Percentiles rank a stretch among this genome's conserved stretches.
Conservation (phyloP, 35 echinoderm and acorn worm species). For the Anneissia japonica region DNA sequence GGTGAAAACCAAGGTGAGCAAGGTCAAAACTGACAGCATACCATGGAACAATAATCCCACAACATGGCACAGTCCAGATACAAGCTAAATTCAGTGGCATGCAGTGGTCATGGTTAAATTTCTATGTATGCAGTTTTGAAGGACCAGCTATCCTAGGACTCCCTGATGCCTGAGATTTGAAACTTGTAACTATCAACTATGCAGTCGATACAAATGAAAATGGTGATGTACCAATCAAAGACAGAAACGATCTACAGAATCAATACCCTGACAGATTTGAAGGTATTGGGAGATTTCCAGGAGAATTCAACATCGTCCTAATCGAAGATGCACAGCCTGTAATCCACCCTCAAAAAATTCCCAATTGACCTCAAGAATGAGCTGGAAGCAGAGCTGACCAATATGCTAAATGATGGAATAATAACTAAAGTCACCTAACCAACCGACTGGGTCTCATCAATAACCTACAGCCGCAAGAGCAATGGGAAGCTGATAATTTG, state of each 20-base stretch:
- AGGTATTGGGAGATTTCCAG: not conserved
- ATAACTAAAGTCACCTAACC: constrained; percentile 37
- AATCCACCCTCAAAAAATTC: not conserved
- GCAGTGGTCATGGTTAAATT: not conserved
- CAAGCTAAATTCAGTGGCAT: not conserved
- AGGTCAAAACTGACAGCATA: not conserved
- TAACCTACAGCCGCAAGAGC: constrained; percentile 6
- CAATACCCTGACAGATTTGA: not conserved
- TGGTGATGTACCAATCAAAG: not conserved
- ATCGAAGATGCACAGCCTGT: not conserved
- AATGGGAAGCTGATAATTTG: constrained; percentile 56
- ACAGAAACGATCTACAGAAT: not conserved
- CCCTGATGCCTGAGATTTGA: constrained; percentile 2
- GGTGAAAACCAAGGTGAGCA: not conserved
- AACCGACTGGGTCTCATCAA: constrained; percentile 63
- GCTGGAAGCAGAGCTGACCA: not conserved
- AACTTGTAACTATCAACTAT: constrained; percentile 25
- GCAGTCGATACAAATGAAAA: not conserved
- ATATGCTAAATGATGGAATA: not conserved
- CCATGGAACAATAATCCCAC: not conserved
- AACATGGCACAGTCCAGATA: constrained; percentile 6
- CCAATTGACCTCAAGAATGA: not conserved
- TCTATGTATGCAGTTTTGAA: constrained; percentile 26
- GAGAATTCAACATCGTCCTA: not conserved
- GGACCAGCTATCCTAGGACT: constrained; percentile 25